Conservation (phyloP, 2,797 vertebrate species). For the Lophius americanus region DNA sequence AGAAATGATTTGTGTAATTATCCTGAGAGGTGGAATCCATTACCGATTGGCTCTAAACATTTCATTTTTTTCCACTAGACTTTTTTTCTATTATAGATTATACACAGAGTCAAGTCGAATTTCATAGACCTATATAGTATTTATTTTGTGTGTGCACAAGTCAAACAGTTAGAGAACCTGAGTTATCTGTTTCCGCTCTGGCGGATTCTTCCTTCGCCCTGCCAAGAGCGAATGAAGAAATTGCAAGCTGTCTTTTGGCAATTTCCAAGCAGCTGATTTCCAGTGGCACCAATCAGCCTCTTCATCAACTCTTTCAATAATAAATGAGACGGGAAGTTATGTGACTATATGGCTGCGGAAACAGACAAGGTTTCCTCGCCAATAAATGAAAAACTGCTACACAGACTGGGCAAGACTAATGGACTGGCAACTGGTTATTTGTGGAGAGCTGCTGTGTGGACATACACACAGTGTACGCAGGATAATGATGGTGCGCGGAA, state of each 20-base stretch:
- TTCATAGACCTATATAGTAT: no score
- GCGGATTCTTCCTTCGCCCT: constrained; percentile 6
- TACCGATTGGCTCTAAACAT: constrained; percentile 13
- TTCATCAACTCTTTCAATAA: constrained; percentile 48
- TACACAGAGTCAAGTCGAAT: no score
- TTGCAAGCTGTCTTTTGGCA: constrained; percentile 23
- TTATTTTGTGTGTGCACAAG: background rate
- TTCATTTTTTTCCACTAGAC: no score
- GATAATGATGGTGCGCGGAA: constrained; percentile 17
- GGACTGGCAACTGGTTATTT: constrained; percentile 36
- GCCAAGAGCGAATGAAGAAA: constrained; percentile 5
- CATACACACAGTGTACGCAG: constrained; percentile 28
- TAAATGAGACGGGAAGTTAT: constrained; percentile 42
- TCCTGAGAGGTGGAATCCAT: constrained; percentile 37
- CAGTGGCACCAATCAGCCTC: constrained; percentile 27
- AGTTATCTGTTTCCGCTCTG: constrained; percentile 8
- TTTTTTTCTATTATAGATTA: no score
- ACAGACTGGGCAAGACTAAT: constrained; percentile 51
- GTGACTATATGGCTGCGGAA: constrained; percentile 17
- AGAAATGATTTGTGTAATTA: constrained; percentile 52
- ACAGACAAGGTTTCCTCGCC: constrained; percentile 32
- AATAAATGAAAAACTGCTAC: constrained; percentile 36
- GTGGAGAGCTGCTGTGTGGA: constrained; percentile 8
- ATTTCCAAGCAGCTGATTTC: constrained; percentile 40
- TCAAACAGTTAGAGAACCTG: background rate